A percentile compares a stretch with the other conserved stretches of the same genome.
These are phyloP conservation scores for Takifugu flavidus DNA, from an alignment of 2,113 vertebrate species.

Conservation along the genomic window DNA sequence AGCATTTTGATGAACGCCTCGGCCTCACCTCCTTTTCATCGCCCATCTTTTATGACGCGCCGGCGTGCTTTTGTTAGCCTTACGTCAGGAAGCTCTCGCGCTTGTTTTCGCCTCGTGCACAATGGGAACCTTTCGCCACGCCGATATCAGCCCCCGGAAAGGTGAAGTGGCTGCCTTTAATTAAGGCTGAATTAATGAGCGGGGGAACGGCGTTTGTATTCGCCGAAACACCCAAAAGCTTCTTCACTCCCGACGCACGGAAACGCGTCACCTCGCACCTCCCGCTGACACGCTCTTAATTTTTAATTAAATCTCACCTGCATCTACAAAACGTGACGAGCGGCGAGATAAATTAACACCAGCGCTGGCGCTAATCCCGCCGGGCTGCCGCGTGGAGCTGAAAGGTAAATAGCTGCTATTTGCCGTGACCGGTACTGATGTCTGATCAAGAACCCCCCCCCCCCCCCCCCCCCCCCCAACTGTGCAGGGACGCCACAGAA, in stretches of 20 bases:
- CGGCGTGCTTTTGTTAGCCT: background rate
- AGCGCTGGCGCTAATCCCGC: constrained; percentile 5
- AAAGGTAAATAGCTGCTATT: too few species aligned
- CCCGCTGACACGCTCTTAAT: constrained; percentile 33
- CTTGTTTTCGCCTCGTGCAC: constrained; percentile 4
- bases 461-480: too few species aligned
- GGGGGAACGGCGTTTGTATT: constrained; percentile 25
- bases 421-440: too few species aligned
- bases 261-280: constrained; percentile 12
- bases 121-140: constrained; percentile 4
- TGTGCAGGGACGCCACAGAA: background rate
- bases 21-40: constrained; percentile 21
- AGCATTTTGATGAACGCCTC: constrained; percentile 73
- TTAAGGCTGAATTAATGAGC: constrained; percentile 60
- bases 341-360: constrained; percentile 35
- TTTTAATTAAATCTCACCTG: constrained; percentile 51
- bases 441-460: too few species aligned
- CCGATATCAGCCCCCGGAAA: background rate
- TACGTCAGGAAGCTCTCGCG: constrained; percentile 11
- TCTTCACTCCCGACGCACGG: constrained; percentile 4
- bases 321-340: background rate
- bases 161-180: constrained; percentile 58
- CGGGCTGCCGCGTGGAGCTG: too few species aligned
- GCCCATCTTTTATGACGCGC: constrained; percentile 9
- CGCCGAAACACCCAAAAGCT: constrained; percentile 2